Evolutionary conservation across 2,888 invertebrate species (phyloP).

Genomic region (Teleogryllus oceanicus): DNA sequence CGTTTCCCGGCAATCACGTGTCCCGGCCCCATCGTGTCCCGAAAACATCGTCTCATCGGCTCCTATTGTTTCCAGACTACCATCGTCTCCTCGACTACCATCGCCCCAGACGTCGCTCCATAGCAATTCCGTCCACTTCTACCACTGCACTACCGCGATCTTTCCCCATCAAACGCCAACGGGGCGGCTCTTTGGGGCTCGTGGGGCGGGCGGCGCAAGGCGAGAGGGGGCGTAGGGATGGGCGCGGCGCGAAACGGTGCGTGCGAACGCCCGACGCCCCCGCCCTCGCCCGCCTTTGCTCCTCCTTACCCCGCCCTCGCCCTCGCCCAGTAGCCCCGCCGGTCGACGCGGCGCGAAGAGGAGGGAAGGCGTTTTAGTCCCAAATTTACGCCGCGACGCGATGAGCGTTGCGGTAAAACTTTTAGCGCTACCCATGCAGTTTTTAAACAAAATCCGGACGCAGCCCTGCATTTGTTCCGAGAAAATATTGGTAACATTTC

Average conservation of each 20-base stretch:
- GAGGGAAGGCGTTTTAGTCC: not conserved
- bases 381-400: not conserved
- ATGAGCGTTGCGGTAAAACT: not conserved
- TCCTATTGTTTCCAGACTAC: not conserved
- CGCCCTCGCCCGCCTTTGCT: not conserved
- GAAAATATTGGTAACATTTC: conserved; percentile 11
- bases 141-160: not conserved
- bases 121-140: not conserved
- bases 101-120: not conserved
- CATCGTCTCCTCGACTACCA: not conserved
- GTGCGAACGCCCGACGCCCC: no score
- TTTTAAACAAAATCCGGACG: not conserved
- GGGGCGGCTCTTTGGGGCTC: no score
- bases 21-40: no score
- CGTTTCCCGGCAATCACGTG: no score
- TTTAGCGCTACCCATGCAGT: not conserved
- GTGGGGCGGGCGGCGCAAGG: no score
- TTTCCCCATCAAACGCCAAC: no score
- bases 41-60: not conserved
- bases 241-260: not conserved
- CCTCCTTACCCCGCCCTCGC: not conserved
- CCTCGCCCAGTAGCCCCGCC: not conserved
- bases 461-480: conserved; percentile 3
- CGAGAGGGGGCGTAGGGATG: not conserved
- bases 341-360: not conserved